These are phyloP conservation scores for Drosophila gunungcola DNA, from an alignment of 1,140 invertebrate species.

Conservation along the genomic window DNA sequence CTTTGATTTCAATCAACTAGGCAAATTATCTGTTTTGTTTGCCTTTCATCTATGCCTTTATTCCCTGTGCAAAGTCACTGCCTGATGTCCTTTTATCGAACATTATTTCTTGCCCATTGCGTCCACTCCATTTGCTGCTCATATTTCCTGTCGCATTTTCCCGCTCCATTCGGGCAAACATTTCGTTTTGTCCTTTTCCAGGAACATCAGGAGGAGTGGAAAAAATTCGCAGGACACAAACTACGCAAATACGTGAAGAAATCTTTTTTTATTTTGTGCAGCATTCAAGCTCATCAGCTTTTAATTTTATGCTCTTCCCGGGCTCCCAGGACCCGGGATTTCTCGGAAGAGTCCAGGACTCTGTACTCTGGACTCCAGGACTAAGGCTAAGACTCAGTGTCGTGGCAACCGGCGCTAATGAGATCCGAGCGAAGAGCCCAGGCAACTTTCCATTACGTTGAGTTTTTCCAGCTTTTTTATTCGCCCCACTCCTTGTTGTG, in stretches of 20 bases:
- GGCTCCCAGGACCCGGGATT: constrained; percentile 19
- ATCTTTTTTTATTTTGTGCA: constrained; percentile 81
- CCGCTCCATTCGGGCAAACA: constrained; percentile 27
- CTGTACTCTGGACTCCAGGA: background rate
- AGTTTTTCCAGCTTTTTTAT: constrained; percentile 56
- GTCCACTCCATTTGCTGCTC: constrained; percentile 23
- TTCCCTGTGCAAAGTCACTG: constrained; percentile 1
- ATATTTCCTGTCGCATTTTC: constrained; percentile 50
- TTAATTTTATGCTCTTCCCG: constrained; percentile 78
- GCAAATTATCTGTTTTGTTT: constrained; percentile 1
- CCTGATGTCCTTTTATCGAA: constrained; percentile 33
- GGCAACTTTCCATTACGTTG: constrained; percentile 77
- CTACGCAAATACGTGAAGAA: constrained; percentile 73
- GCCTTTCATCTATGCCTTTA: background rate
- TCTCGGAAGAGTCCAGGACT: constrained; percentile 21
- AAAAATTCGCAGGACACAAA: constrained; percentile 49
- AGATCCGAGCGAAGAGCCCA: constrained; percentile 65
- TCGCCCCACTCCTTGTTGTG: constrained; percentile 47
- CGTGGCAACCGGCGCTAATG: constrained; percentile 75
- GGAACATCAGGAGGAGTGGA: background rate
- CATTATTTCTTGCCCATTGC: constrained; percentile 4
- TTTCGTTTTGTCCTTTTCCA: constrained; percentile 12
- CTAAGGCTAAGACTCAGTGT: constrained; percentile 27
- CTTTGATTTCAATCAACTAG: constrained; percentile 9
- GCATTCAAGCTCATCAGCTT: constrained; percentile 81